Percentiles rank a stretch among this genome's conserved stretches.
phyloP scores from a whole-genome alignment of 2,797 vertebrate species.

The Sarcophilus harrisii region DNA sequence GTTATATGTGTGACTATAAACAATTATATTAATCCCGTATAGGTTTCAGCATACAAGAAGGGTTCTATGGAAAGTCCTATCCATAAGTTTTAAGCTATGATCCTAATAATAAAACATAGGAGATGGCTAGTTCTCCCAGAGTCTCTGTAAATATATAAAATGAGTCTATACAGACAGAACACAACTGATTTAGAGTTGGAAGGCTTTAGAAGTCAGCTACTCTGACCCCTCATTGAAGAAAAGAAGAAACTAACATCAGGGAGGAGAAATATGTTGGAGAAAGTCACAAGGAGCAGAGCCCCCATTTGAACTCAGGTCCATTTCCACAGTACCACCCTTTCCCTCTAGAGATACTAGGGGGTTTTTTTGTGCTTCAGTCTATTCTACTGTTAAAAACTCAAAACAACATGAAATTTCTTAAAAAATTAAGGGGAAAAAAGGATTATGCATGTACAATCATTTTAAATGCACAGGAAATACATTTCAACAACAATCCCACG shows the following conservation, averaged over 20 bases:
- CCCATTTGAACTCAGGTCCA: background rate
- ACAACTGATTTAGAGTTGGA: background rate
- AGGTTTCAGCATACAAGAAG: background rate
- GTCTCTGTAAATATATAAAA: conserved; percentile 40
- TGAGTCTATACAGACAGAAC: conserved; percentile 1
- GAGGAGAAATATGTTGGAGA: background rate
- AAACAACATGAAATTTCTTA: conserved; percentile 41
- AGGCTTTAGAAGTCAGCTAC: background rate
- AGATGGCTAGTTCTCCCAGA: conserved; percentile 27
- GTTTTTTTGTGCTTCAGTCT: background rate
- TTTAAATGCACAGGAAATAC: background rate
- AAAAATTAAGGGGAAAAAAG: no score
- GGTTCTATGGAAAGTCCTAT: background rate
- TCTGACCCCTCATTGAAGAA: background rate
- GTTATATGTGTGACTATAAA: background rate
- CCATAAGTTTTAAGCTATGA: background rate
- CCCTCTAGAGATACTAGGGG: background rate
- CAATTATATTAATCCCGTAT: background rate
- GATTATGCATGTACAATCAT: no score
- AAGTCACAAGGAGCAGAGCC: background rate
- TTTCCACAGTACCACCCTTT: background rate
- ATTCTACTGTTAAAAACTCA: conserved; percentile 50
- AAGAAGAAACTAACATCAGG: background rate
- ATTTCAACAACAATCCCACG: background rate
- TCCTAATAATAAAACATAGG: conserved; percentile 39